Percentiles rank a stretch among this genome's conserved stretches.
These are phyloP conservation scores for Helarctos malayanus DNA, from an alignment of 2,797 vertebrate genomes.

Conservation along the genomic window DNA sequence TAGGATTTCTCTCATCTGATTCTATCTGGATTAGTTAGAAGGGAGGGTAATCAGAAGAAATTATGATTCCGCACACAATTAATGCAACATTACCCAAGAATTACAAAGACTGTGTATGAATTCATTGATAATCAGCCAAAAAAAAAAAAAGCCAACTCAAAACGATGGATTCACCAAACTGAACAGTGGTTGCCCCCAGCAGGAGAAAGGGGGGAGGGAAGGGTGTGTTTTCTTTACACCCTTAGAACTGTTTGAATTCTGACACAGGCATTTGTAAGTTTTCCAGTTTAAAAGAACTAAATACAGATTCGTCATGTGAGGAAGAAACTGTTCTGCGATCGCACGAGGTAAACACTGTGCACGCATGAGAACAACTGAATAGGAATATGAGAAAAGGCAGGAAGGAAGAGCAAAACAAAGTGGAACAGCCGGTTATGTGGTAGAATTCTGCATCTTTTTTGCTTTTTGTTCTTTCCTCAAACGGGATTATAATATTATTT, in stretches of 20 bases:
- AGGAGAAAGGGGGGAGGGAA: neutral
- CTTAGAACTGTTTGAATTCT: slow-evolving; percentile 41
- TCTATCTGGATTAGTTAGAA: slow-evolving; percentile 62
- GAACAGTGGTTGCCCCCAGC: neutral
- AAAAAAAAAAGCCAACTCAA: neutral
- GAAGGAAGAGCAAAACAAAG: neutral
- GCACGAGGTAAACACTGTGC: neutral
- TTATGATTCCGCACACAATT: slow-evolving; percentile 21
- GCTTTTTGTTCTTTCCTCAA: neutral
- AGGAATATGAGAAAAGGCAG: neutral
- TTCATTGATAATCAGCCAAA: slow-evolving; percentile 31
- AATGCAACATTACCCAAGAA: slow-evolving; percentile 61
- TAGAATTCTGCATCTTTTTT: neutral
- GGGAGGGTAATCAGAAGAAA: slow-evolving; percentile 42
- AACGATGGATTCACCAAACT: slow-evolving; percentile 20
- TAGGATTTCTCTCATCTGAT: slow-evolving; percentile 39
- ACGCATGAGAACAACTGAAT: neutral
- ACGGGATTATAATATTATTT: neutral
- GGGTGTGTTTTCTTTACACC: neutral
- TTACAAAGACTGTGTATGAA: slow-evolving; percentile 32
- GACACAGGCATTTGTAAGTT: neutral
- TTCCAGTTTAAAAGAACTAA: slow-evolving; percentile 61
- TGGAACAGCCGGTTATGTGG: neutral
- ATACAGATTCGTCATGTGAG: neutral
- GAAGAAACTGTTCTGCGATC: slow-evolving; percentile 25